phyloP scores from a whole-genome alignment of 2,113 vertebrate genomes.

The Acrocephalus arundinaceus region DNA sequence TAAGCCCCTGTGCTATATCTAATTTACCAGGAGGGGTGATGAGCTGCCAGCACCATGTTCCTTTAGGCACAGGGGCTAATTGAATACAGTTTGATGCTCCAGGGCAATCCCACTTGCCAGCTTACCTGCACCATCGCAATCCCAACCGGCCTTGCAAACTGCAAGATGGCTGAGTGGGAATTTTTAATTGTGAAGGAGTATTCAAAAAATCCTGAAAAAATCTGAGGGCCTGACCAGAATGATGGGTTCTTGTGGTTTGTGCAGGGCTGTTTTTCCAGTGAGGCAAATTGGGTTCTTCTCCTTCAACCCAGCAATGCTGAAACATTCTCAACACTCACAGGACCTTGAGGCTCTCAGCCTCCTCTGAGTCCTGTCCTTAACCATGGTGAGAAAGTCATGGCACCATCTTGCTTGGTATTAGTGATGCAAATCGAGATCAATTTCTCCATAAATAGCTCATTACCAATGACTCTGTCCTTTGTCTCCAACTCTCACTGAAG shows the following conservation, averaged over 20 bases:
- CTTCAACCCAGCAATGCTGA: not conserved
- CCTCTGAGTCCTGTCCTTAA: not conserved
- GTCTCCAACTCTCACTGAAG: not conserved
- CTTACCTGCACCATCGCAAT: not conserved
- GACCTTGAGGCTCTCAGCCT: not conserved
- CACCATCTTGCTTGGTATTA: not conserved
- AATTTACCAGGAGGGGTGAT: not conserved
- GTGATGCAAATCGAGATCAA: not conserved
- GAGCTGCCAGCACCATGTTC: constrained; percentile 25
- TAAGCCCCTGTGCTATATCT: not conserved
- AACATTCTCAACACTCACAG: not conserved
- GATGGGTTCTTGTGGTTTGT: not conserved
- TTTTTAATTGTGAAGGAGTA: not conserved
- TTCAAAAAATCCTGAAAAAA: constrained; percentile 14
- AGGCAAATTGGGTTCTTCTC: not conserved
- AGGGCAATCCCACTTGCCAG: not conserved
- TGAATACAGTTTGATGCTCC: not conserved
- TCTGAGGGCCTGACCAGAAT: not conserved
- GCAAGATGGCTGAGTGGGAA: not conserved
- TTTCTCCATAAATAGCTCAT: not conserved
- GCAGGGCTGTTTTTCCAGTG: not conserved
- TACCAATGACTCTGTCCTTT: not conserved
- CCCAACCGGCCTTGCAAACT: not conserved
- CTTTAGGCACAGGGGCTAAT: not conserved
- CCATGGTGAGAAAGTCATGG: not conserved